Base-by-base conservation (phyloP, 2,113 vertebrate genomes). In the Crypturellus undulatus region DNA sequence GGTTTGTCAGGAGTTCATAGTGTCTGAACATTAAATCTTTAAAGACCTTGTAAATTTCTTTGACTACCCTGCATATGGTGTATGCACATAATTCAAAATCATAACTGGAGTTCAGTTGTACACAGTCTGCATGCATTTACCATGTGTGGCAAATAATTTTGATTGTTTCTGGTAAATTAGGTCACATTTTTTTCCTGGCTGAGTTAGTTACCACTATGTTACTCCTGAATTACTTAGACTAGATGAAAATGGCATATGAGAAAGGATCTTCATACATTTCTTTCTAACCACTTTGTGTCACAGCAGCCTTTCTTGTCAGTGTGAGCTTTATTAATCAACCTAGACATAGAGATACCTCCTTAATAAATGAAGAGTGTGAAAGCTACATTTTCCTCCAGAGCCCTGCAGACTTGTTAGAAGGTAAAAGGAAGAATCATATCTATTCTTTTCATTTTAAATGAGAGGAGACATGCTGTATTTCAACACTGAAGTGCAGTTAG, bases 161-260 rank as follows among this genome's bases (percentile, higher is more conserved):
- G 94, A 96, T 92, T 80, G 22, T 19, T 93, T 89, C 71, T 93
- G 79, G 76, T 64, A 96, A 96, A 97, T 92, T 87, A 73, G 79
- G 40, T 90, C 59, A 26, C 34, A 79, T 5, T 58, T 42, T 88
- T 96, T 96, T 71, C 77, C 49, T 60, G 59, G 70, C 28, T 83
- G 80, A 92, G 73, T 56, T 79, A 76, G 24, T 60, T 90, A 58
- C 25, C 67, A 71, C 49, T 38, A 38, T 38, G 38, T 38, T 38
- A 38, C 38, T 38, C 38, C 38, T 38, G 38, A 9, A 38, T 38
- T 38, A 38, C 38, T 38, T 38, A 95, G 62, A 79, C 64, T 93
- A 71, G 19, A 75, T 95, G 62, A 87, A 96, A 96, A 81, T 87
- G 42, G 71, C 43, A 34, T 79, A 59, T 76, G 22, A 83, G 60